Evolutionary conservation across 2,888 invertebrate genomes (phyloP), one percentile per base, ranked within the genome.

Genomic region (Vannuccia rotundouncinata): DNA sequence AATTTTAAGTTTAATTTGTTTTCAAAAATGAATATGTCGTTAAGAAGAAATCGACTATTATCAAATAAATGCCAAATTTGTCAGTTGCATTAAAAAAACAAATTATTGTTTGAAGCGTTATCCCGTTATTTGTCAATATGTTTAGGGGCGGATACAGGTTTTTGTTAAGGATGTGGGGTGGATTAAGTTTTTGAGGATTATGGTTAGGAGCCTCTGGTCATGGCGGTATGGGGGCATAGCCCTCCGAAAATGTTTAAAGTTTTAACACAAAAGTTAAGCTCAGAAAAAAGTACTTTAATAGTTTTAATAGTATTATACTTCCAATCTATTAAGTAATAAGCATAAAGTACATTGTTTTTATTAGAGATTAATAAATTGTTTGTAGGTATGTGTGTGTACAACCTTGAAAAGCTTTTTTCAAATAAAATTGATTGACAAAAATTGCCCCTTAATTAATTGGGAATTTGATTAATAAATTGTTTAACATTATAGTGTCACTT

Each of bases 311-410:
- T 66, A 66, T 22, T 13, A 2, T 66, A 45, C 17, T 45, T 45
- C 5, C 45, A 45, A 45, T 66, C 13, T 27, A 66, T 66, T 66
- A 22, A 27, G 66, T 66, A 66, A 66, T 66, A 66, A 5, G 66
- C 66, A 66, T 66, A 66, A 45, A 45, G 45, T 45, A 45, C 45
- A 45, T 45, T 45, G 45, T 45, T 45, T 45, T 45, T 45, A 45
- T 45, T 45, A 45, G 45, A 45, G 45, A 45, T 45, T 45, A 10
- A 45, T 45, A 45, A 45, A 66, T 66, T 66, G 22, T 66, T 66
- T 66, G 66, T 66, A 66, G 66, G 66, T 66, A 66, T 66, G 25
- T 66, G 66, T 66, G 22, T 66, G 66, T 66, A 66, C 66, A 66
- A 66, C 66, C 10, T 66, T 66, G 25, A n/a, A 66, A 66, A 66